These are phyloP conservation scores for Salvelinus sp. DNA, from an alignment of 2,113 vertebrate genomes.

Conservation along the genomic window DNA sequence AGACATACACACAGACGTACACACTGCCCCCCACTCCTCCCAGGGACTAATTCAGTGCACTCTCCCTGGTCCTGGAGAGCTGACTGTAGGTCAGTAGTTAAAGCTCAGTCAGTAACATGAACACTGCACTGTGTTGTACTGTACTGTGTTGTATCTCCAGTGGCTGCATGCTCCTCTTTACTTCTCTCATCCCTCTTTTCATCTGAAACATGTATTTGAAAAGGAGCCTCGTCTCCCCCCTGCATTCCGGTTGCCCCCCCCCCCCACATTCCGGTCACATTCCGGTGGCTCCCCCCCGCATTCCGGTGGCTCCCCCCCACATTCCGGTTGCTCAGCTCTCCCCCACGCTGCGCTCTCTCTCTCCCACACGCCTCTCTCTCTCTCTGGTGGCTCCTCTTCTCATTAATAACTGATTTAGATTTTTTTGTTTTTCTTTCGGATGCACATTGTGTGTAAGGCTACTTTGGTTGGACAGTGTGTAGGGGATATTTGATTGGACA, in stretches of 20 bases:
- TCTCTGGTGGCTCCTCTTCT: slow-evolving; percentile 24
- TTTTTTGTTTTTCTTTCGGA: slow-evolving; percentile 34
- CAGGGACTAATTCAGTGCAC: too few species aligned
- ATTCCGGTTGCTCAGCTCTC: background rate
- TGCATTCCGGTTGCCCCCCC: rapidly evolving
- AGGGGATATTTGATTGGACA: slow-evolving; percentile 35
- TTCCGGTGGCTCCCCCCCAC: too few species aligned
- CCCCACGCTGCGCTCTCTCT: background rate
- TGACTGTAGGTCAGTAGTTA: too few species aligned
- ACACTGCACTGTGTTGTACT: background rate
- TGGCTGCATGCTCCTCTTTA: slow-evolving; percentile 61
- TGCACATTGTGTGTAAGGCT: too few species aligned
- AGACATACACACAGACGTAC: too few species aligned
- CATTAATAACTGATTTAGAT: slow-evolving; percentile 42
- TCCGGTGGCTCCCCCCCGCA: background rate
- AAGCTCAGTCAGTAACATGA: too few species aligned
- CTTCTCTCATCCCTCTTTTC: slow-evolving; percentile 54
- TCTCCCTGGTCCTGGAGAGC: too few species aligned
- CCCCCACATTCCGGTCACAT: background rate
- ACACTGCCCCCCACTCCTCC: too few species aligned
- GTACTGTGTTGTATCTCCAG: slow-evolving; percentile 44
- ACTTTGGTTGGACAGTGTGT: slow-evolving; percentile 50
- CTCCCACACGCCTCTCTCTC: background rate
- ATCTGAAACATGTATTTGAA: slow-evolving; percentile 53
- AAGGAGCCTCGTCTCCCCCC: slow-evolving; percentile 20